A percentile compares a stretch with the other conserved stretches of the same genome.
Conservation (phyloP, 2,888 invertebrate genomes). For the Lacanobia wlatinum region DNA sequence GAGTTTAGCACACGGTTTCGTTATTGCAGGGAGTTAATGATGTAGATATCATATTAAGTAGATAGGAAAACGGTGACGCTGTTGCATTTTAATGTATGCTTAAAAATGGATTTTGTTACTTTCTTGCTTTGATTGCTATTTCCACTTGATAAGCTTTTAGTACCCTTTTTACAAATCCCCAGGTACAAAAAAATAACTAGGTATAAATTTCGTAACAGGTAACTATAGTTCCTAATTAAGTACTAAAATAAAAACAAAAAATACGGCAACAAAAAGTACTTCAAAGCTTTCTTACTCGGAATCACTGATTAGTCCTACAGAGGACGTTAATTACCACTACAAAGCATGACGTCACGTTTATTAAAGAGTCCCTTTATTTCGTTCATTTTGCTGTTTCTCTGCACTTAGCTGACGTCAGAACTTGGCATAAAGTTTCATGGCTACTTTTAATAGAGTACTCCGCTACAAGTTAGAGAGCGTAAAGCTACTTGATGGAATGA, state of each 20-base stretch:
- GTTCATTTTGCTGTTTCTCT: slow-evolving; percentile 31
- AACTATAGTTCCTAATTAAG: not conserved
- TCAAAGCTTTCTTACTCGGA: slow-evolving; percentile 18
- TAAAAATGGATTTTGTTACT: no score
- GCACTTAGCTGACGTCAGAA: slow-evolving; percentile 41
- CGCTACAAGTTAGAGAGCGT: slow-evolving; percentile 24
- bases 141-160: not conserved
- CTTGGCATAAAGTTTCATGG: slow-evolving; percentile 44
- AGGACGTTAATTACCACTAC: slow-evolving; percentile 34
- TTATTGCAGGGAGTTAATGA: no score
- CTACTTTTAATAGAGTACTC: slow-evolving; percentile 41
- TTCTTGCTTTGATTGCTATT: not conserved
- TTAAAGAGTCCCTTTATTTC: slow-evolving; percentile 30
- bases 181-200: no score
- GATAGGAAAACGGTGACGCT: not conserved
- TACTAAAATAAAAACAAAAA: no score
- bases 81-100: not conserved
- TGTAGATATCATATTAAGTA: not conserved
- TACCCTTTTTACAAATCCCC: no score
- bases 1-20: not conserved
- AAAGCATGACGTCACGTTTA: slow-evolving; percentile 35
- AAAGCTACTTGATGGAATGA: slow-evolving; percentile 27
- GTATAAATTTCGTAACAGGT: no score
- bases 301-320: slow-evolving; percentile 35
- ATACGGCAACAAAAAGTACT: not conserved